phyloP scores from a whole-genome alignment of 2,797 vertebrate species.

The Lates japonicus region DNA sequence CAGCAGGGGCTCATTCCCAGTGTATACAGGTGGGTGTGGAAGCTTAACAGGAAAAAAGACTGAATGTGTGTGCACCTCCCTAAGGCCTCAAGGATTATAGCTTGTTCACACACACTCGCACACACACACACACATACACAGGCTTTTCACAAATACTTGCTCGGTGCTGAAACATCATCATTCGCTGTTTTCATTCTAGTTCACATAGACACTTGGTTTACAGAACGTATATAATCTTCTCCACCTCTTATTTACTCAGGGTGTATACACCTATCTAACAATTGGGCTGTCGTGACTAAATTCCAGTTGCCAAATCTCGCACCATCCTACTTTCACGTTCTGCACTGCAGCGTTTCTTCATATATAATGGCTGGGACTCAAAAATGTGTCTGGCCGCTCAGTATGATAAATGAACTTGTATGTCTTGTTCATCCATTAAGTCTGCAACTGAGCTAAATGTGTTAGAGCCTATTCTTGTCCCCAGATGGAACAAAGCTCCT shows the following conservation, averaged over 20 bases:
- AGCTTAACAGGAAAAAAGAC: slow-evolving; percentile 79
- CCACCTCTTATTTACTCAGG: slow-evolving; percentile 40
- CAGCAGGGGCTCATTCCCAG: slow-evolving; percentile 77
- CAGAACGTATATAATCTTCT: slow-evolving; percentile 20
- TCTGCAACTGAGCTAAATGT: slow-evolving; percentile 31
- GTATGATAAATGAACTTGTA: slow-evolving; percentile 51
- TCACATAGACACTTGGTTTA: slow-evolving; percentile 29
- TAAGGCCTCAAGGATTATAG: slow-evolving; percentile 74
- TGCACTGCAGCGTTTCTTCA: slow-evolving; percentile 41
- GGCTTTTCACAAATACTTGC: slow-evolving; percentile 43
- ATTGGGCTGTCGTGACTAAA: slow-evolving; percentile 43
- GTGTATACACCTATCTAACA: slow-evolving; percentile 42
- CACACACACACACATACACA: slow-evolving; percentile 26
- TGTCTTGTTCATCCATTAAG: slow-evolving; percentile 49
- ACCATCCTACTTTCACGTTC: slow-evolving; percentile 35
- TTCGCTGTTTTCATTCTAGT: slow-evolving; percentile 17
- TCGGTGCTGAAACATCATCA: slow-evolving; percentile 28
- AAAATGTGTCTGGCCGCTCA: slow-evolving; percentile 28
- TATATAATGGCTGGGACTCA: slow-evolving; percentile 33
- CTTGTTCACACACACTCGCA: slow-evolving; percentile 42
- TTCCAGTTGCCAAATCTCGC: slow-evolving; percentile 49
- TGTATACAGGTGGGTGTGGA: slow-evolving; percentile 84
- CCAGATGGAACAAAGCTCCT: slow-evolving; percentile 13
- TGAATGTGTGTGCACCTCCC: slow-evolving; percentile 72
- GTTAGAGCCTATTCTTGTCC: slow-evolving; percentile 22